These are phyloP conservation scores for Vulpes vulpes DNA, from an alignment of 2,113 vertebrate genomes.

Conservation along the genomic window DNA sequence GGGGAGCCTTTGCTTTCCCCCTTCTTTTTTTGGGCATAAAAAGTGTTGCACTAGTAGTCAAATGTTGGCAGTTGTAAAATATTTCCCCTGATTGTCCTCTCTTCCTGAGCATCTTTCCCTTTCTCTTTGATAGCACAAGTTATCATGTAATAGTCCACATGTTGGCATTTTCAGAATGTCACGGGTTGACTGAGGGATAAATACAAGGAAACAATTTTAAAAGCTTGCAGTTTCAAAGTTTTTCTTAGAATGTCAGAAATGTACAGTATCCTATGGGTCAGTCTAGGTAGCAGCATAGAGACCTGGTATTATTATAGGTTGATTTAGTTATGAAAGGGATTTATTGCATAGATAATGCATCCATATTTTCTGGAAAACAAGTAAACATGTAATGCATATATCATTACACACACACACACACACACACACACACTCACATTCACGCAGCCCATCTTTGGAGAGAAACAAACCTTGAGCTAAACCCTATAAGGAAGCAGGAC, in stretches of 20 bases:
- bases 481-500: neutral
- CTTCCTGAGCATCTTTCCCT: neutral
- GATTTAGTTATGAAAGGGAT: slow-evolving; percentile 19
- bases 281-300: neutral
- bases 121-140: neutral
- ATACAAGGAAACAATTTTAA: neutral
- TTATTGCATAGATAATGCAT: neutral
- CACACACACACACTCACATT: neutral
- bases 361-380: neutral
- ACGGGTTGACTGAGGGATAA: neutral
- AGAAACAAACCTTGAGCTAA: neutral
- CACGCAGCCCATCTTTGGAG: neutral
- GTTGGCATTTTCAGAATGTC: neutral
- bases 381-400: neutral
- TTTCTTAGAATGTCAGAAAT: neutral
- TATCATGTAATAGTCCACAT: neutral
- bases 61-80: neutral
- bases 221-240: neutral
- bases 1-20: neutral
- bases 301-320: neutral
- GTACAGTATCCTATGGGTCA: neutral
- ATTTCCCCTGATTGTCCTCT: neutral
- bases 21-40: neutral
- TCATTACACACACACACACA: neutral
- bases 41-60: neutral